Base-by-base conservation (phyloP, 2,113 vertebrate species). In the Cephalopterus ornatus region DNA sequence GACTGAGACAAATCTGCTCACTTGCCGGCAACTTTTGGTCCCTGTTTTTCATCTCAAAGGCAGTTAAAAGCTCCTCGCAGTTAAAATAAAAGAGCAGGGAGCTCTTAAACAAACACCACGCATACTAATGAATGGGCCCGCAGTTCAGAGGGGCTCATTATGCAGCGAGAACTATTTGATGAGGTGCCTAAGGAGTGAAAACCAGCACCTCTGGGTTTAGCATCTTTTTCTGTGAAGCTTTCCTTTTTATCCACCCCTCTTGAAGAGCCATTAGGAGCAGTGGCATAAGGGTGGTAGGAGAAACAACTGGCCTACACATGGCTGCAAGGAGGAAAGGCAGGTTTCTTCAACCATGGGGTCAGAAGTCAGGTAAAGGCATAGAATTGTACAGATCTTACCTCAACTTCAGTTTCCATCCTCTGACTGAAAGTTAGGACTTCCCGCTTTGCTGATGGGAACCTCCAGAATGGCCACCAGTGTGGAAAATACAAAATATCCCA, bases 11-110 rank as follows among this genome's bases (percentile, higher is more conserved):
- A 79, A 92, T 76, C 82, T 59, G 42, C n/a, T 62, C 5, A 9
- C 67, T 86, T 37, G n/a, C 35, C 77, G 66, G 52, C 75, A 93
- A 67, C 88, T 80, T 85, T 95, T 88, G 95, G 68, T 91, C 61
- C 55, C 78, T 30, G 44, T 63, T 95, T 95, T 93, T 82, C 93
- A 92, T 85, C 85, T 91, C 86, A 89, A 92, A 96, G 93, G 86
- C 92, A 68, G 84, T 65, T 85, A 65, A 17, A 85, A 95, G 27
- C 32, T 82, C 74, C 77, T 96, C 85, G 28, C n/a, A 75, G 74
- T 33, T 91, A 58, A 75, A 96, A 95, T 55, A 83, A 92, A 97
- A 88, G 74, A 89, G 63, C 66, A 35, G 83, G 41, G 66, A 80
- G 66, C 62, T 66, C 89, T 93, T 95, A 92, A 96, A 93, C 89